Conservation (phyloP, 2,888 invertebrate species). For the Muscina levida region DNA sequence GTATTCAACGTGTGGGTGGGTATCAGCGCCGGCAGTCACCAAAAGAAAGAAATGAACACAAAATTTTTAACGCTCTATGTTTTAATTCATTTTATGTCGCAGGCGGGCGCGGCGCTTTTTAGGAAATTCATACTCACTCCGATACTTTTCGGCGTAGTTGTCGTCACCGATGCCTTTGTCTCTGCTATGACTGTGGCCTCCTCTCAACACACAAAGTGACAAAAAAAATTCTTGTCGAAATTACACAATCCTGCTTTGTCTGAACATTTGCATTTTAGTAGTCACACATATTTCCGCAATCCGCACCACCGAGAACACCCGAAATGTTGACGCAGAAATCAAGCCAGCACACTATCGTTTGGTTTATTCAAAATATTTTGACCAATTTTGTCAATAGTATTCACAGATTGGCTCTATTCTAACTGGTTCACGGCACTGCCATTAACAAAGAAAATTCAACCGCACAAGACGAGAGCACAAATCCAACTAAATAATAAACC, state of each 20-base stretch:
- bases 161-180: slow-evolving; percentile 62
- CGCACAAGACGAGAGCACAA: slow-evolving; percentile 53
- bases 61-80: slow-evolving; percentile 40
- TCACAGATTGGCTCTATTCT: neutral
- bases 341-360: slow-evolving; percentile 26
- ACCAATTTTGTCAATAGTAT: slow-evolving; percentile 39
- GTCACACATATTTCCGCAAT: slow-evolving; percentile 25
- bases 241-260: slow-evolving; percentile 63
- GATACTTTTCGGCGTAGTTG: slow-evolving; percentile 53
- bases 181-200: slow-evolving; percentile 49
- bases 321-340: neutral
- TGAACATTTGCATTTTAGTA: slow-evolving; percentile 52
- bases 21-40: slow-evolving; percentile 53
- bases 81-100: slow-evolving; percentile 42
- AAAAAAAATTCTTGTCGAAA: slow-evolving; percentile 53
- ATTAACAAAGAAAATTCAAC: slow-evolving; percentile 34
- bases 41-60: slow-evolving; percentile 58
- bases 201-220: slow-evolving; percentile 49
- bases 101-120: slow-evolving; percentile 60
- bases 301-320: neutral
- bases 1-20: slow-evolving; percentile 63
- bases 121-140: slow-evolving; percentile 57
- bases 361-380: slow-evolving; percentile 27
- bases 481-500: slow-evolving; percentile 53
- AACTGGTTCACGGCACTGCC: slow-evolving; percentile 26